These are phyloP conservation scores for Manduca sexta DNA, from an alignment of 1,140 invertebrate species.

Conservation along the genomic window DNA sequence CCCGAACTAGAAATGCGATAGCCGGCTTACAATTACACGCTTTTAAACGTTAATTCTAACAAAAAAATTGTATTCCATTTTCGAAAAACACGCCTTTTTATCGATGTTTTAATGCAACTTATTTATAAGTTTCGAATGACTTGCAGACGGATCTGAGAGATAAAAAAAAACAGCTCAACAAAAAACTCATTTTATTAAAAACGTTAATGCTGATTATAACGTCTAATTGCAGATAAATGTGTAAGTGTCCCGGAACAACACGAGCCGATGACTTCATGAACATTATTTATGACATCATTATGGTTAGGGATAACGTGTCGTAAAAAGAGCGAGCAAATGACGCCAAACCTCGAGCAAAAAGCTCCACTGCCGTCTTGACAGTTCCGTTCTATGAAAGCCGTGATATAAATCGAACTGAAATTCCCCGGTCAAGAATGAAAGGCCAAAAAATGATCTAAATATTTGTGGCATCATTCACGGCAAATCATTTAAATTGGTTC, in stretches of 20 bases:
- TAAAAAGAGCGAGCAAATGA: constrained; percentile 12
- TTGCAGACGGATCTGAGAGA: no score
- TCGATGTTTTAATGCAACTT: no score
- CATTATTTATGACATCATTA: constrained; percentile 6
- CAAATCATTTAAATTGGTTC: constrained; percentile 13
- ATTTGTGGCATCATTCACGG: constrained; percentile 3
- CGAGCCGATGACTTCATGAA: background rate
- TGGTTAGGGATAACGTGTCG: background rate
- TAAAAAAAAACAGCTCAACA: no score
- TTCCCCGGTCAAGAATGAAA: constrained; percentile 12
- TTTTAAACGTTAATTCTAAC: no score
- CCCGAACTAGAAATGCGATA: no score
- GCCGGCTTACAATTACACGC: no score
- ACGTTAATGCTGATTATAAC: background rate
- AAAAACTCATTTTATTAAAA: background rate
- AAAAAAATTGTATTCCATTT: no score
- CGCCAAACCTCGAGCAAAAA: constrained; percentile 13
- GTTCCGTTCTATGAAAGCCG: constrained; percentile 14
- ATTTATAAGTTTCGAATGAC: no score
- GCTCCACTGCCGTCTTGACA: constrained; percentile 10
- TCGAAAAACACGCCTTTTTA: no score
- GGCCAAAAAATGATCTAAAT: constrained; percentile 12
- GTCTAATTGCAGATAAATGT: background rate
- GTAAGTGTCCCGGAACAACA: constrained; percentile 1
- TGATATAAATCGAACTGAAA: constrained; percentile 11